Base-by-base conservation (phyloP, 1,140 invertebrate genomes). In the Orchesella cincta region DNA sequence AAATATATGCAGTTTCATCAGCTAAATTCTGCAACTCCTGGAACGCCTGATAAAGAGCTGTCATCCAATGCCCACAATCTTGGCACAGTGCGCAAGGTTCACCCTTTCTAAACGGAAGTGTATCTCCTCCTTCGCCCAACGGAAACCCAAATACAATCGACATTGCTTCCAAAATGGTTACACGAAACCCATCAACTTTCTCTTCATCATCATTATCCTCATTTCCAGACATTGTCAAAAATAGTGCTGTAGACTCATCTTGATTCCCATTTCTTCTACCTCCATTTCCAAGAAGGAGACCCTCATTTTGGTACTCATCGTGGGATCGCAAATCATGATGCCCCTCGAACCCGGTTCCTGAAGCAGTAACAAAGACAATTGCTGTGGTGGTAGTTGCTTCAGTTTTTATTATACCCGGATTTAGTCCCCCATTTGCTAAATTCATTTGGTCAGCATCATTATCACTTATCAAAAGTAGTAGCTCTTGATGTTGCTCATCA, bases 141-240 rank as follows among this genome's bases (percentile, higher is more conserved):
- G 57, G 57, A 29, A 64, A 23, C 12, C 57, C 57, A 64, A 12
- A 64, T 12, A 64, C 28, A 23, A 8, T n/a, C 28, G 57, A 64
- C n/a, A 64, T n/a, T 8, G 57, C 57, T 64, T 64, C 23, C n/a
- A 64, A 12, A 64, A 64, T n/a, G 23, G 57, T 64, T 5, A 64
- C 57, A 8, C 23, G n/a, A 23, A 8, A 23, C 5, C 23, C n/a
- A 12, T 29, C 23, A 64, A 23, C 57, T 12, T 8, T 12, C 57
- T 23, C n/a, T 12, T 64, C 23, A 8, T 5, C 39, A 46, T 8
- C 39, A 46, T 8, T 46, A 18, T 46, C 39, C 5, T 46, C 18
- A 5, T 18, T 46, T n/a, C n/a, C n/a, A n/a, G 46, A 51, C 12
- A 12, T 14, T 51, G 46, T 51, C 12, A 14, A n/a, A 12, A n/a